These are phyloP conservation scores for Latrodectus elegans DNA, from an alignment of 2,888 invertebrate genomes.

Conservation along the genomic window DNA sequence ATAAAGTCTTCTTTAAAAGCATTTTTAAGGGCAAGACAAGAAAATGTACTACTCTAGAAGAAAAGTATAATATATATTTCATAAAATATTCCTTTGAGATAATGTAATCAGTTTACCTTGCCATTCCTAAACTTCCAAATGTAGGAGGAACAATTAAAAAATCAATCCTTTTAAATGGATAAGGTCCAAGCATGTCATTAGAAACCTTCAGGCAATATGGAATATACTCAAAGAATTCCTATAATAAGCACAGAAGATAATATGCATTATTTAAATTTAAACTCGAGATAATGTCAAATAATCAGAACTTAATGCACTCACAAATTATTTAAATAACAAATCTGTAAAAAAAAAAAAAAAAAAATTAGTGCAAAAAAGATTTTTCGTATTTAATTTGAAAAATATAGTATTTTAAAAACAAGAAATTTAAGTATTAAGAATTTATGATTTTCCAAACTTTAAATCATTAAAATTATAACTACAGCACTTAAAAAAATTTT, in stretches of 20 bases:
- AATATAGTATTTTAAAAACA: background rate
- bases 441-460: too few species aligned
- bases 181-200: slow-evolving; percentile 73
- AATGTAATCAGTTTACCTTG: slow-evolving; percentile 62
- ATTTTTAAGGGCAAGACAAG: too few species aligned
- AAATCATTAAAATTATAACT: too few species aligned
- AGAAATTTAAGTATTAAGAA: too few species aligned
- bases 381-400: background rate
- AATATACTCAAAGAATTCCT: slow-evolving; percentile 72
- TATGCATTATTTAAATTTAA: too few species aligned
- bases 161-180: slow-evolving; percentile 75
- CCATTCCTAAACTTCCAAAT: slow-evolving; percentile 72
- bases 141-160: slow-evolving; percentile 74
- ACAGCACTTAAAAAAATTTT: too few species aligned
- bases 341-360: background rate
- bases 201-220: slow-evolving; percentile 72
- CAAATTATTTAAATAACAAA: background rate
- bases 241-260: background rate
- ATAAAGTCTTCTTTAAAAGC: too few species aligned
- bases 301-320: background rate
- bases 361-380: background rate
- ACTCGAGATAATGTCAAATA: background rate
- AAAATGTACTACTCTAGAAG: too few species aligned
- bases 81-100: too few species aligned
- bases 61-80: too few species aligned